A percentile compares a stretch with the other conserved stretches of the same genome.
These are phyloP conservation scores for Myripristis jacobus DNA, from an alignment of 2,797 vertebrate genomes.

Conservation along the genomic window DNA sequence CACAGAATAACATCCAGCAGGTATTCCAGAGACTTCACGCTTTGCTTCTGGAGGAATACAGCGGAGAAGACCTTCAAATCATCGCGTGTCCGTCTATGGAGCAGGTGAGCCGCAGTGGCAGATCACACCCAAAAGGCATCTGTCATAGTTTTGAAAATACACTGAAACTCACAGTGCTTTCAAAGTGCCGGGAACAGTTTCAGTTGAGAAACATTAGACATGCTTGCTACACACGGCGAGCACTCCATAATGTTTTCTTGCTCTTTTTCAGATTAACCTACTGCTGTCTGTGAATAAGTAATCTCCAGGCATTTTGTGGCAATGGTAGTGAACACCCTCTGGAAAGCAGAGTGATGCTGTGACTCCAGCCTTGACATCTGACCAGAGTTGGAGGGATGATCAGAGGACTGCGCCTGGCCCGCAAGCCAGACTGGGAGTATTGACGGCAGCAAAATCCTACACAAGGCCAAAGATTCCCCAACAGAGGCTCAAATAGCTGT, in stretches of 20 bases:
- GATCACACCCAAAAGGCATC: conserved; percentile 45
- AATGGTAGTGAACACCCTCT: conserved; percentile 34
- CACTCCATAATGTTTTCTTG: conserved; percentile 42
- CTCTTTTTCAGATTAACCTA: conserved; percentile 90
- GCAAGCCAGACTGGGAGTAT: conserved; percentile 26
- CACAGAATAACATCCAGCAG: conserved; percentile 95
- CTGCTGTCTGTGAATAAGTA: conserved; percentile 93
- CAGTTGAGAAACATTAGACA: conserved; percentile 48
- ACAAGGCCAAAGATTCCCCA: conserved; percentile 65
- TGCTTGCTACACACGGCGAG: conserved; percentile 47
- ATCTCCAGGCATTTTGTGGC: conserved; percentile 38
- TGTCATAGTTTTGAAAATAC: conserved; percentile 58
- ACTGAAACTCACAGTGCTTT: conserved; percentile 35
- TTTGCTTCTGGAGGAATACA: conserved; percentile 95
- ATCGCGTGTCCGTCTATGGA: conserved; percentile 95
- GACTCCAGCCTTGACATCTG: conserved; percentile 49
- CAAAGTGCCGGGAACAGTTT: conserved; percentile 55
- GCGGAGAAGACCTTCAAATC: conserved; percentile 93
- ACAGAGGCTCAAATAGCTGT: conserved; percentile 25
- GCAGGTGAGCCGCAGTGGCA: conserved; percentile 75
- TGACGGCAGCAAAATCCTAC: conserved; percentile 20
- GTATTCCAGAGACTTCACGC: conserved; percentile 94
- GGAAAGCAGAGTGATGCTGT: conserved; percentile 45
- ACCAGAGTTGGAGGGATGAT: conserved; percentile 46
- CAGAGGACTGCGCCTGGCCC: conserved; percentile 42